Percentiles rank a stretch among this genome's conserved stretches.
Evolutionary conservation across 2,888 invertebrate genomes (phyloP).

Genomic region (Brachynemurus nebulosus): DNA sequence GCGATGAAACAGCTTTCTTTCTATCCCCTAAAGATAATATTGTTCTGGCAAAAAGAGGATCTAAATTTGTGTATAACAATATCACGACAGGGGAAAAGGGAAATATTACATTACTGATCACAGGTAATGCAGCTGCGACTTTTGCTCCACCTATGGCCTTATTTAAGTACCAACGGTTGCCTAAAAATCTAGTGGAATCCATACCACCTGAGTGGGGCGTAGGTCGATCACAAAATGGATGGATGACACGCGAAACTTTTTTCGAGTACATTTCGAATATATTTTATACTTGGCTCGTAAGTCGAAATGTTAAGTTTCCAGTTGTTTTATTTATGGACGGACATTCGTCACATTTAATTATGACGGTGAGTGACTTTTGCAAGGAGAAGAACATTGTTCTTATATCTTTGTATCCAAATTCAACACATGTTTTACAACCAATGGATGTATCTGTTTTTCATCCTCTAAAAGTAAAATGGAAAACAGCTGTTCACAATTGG

Average conservation of each 20-base stretch:
- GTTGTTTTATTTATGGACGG: conserved; percentile 1
- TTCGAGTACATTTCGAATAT: conserved; percentile 1
- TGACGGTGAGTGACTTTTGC: not conserved
- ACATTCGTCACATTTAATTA: not conserved
- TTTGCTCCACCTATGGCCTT: no score
- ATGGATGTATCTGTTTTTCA: not conserved
- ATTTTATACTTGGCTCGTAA: not conserved
- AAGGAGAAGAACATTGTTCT: conserved; percentile 1
- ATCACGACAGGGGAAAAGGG: no score
- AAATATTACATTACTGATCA: no score
- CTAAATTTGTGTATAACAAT: no score
- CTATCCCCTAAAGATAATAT: no score
- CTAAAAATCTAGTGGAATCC: not conserved
- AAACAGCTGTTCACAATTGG: not conserved
- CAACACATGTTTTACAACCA: not conserved
- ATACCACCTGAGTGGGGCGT: not conserved
- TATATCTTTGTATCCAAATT: not conserved
- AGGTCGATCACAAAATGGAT: not conserved
- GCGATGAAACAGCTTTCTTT: no score
- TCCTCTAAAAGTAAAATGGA: not conserved
- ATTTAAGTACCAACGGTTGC: no score
- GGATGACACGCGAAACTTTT: conserved; percentile 2
- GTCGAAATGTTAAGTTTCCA: not conserved
- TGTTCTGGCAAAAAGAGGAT: no score
- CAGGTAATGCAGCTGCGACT: no score